Evolutionary conservation across 1,140 invertebrate genomes (phyloP), one percentile per base, ranked within the genome.

Genomic region (Brachionus koreanus): DNA sequence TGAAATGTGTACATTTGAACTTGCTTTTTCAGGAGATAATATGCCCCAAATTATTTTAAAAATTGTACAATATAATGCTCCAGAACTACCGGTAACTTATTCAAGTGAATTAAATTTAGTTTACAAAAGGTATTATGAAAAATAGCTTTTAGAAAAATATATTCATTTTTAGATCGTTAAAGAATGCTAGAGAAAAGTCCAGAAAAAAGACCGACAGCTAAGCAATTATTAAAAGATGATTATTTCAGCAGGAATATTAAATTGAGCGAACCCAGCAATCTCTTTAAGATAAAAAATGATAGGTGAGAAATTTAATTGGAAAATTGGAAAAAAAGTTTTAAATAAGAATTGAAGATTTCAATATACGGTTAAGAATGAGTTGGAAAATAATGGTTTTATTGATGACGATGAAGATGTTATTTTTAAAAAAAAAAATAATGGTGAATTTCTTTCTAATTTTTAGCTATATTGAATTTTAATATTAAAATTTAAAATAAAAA

Each of bases 11-110:
- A 84, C 87, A 0, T 82, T 86, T 49, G 83, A 86, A 35, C 86
- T 87, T 85, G 86, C 87, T 29, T 88, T 87, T 83, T 84, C 85
- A 52, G 87, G 87, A 3, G 85, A 86, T 72, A 86, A 86, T 75
- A 81, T 88, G 25, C 87, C 88, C 86, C 85, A 85, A 29, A 86
- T 89, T 13, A 88, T 89, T 86, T 88, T 87, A 82, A 89, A 87
- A 84, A 88, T 89, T 13, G 2, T 49, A 13, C 16, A 49, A 5
- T 12, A 49, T 13, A 49, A 49, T 49, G 13, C 13, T 5, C 43
- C 43, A 49, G 3, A 49, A n/a, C 16, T 49, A 13, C 43, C 43
- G 5, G 16, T n/a, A n/a, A n/a, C 12, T 3, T 49, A 49, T 49
- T 49, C 43, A n/a, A 49, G 0, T 5, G 13, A 16, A 49, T 49